phyloP scores from a whole-genome alignment of 2,113 vertebrate species.

The Crotalus viridis region DNA sequence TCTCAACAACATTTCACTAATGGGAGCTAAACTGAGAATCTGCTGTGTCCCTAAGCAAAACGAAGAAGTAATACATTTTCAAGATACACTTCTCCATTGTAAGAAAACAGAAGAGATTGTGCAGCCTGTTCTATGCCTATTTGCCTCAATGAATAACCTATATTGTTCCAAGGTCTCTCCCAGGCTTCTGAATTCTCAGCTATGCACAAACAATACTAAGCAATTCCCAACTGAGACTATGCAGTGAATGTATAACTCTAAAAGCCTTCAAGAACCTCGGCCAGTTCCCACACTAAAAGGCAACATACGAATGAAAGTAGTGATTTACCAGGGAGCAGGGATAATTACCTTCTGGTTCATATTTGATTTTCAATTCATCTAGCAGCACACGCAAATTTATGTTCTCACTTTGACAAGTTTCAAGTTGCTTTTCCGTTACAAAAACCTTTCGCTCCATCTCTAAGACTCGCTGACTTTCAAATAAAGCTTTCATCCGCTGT shows the following conservation, averaged over 20 bases:
- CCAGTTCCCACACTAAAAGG: not conserved
- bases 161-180: not conserved
- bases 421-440: slow-evolving; percentile 79
- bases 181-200: not conserved
- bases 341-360: slow-evolving; percentile 84
- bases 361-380: slow-evolving; percentile 89
- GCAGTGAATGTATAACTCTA: not conserved
- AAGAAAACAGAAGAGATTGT: not conserved
- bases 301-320: not conserved
- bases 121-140: not conserved
- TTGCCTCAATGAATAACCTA: not conserved
- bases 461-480: slow-evolving; percentile 91
- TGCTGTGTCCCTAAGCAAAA: not conserved
- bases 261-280: not conserved
- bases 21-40: not conserved
- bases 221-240: not conserved
- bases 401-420: slow-evolving; percentile 85
- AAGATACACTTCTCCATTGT: not conserved
- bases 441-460: slow-evolving; percentile 93
- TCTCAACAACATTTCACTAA: not conserved
- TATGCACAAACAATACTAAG: not conserved
- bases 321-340: not conserved
- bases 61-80: not conserved
- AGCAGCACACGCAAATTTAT: slow-evolving; percentile 84
- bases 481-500: slow-evolving; percentile 91